phyloP scores from a whole-genome alignment of 2,888 invertebrate species.

The Aethes cnicana region DNA sequence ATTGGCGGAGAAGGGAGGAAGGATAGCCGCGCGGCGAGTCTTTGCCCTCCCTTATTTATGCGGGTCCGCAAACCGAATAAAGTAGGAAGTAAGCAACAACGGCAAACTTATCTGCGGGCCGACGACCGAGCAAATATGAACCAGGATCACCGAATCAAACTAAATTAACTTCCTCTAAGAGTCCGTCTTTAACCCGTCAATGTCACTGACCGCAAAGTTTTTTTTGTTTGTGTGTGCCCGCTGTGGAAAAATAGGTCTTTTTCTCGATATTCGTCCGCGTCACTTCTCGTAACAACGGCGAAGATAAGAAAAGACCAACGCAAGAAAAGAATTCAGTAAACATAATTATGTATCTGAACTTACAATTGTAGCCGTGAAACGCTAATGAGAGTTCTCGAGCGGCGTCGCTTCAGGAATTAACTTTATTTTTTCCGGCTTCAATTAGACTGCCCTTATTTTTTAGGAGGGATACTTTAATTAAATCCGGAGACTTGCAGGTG shows the following conservation, averaged over 20 bases:
- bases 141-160: constrained; percentile 54
- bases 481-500: constrained; percentile 61
- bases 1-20: too few relatives aligned
- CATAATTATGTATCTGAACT: constrained; percentile 81
- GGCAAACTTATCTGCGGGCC: constrained; percentile 72
- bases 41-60: constrained; percentile 66
- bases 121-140: constrained; percentile 66
- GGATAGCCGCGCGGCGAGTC: constrained; percentile 38
- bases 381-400: constrained; percentile 70
- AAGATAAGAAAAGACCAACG: constrained; percentile 80
- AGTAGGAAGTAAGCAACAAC: constrained; percentile 63
- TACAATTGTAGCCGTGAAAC: constrained; percentile 76
- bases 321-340: constrained; percentile 81
- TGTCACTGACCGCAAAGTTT: constrained; percentile 79
- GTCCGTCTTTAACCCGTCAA: constrained; percentile 43
- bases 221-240: constrained; percentile 75
- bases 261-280: constrained; percentile 80
- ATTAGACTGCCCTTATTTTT: constrained; percentile 67
- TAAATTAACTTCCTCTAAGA: constrained; percentile 52
- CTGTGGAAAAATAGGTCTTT: constrained; percentile 78
- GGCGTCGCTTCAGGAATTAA: constrained; percentile 65
- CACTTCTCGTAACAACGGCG: constrained; percentile 76
- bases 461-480: constrained; percentile 68
- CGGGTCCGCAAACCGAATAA: constrained; percentile 73
- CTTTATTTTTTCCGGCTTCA: constrained; percentile 58